phyloP scores from a whole-genome alignment of 2,888 invertebrate genomes.

The Lottia gigantea region DNA sequence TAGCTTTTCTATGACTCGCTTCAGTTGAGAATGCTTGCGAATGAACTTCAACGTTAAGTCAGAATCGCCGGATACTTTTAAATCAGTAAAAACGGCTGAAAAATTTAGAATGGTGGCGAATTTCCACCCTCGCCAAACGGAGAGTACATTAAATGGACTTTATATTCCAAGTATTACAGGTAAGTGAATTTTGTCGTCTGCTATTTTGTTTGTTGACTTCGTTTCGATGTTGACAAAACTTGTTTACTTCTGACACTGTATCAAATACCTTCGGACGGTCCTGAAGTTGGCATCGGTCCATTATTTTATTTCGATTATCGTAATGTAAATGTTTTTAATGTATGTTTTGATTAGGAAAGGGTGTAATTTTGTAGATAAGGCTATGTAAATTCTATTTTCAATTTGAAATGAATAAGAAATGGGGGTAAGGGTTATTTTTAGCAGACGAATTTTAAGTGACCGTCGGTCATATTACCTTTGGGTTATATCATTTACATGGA shows the following conservation, averaged over 20 bases:
- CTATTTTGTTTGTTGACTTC: slow-evolving; percentile 11
- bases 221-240: slow-evolving; percentile 17
- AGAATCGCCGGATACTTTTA: slow-evolving; percentile 12
- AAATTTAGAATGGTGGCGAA: slow-evolving; percentile 32
- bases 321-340: no score
- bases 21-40: slow-evolving; percentile 11
- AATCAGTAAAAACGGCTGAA: slow-evolving; percentile 28
- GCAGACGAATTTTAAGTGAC: slow-evolving; percentile 1
- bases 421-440: not conserved
- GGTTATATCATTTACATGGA: not conserved
- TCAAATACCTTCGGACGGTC: not conserved
- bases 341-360: no score
- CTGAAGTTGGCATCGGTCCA: not conserved
- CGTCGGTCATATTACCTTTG: not conserved
- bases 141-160: slow-evolving; percentile 40
- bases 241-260: not conserved
- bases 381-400: not conserved
- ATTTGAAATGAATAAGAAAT: not conserved
- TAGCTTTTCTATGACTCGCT: slow-evolving; percentile 18
- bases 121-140: slow-evolving; percentile 34
- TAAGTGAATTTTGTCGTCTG: slow-evolving; percentile 23
- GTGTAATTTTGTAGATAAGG: no score
- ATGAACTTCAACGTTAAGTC: slow-evolving; percentile 10
- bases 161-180: slow-evolving; percentile 46
- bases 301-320: no score